Percentiles rank a stretch among this genome's conserved stretches.
These are phyloP conservation scores for Mormyrus iriodes DNA, from an alignment of 2,113 vertebrate genomes.

Conservation along the genomic window DNA sequence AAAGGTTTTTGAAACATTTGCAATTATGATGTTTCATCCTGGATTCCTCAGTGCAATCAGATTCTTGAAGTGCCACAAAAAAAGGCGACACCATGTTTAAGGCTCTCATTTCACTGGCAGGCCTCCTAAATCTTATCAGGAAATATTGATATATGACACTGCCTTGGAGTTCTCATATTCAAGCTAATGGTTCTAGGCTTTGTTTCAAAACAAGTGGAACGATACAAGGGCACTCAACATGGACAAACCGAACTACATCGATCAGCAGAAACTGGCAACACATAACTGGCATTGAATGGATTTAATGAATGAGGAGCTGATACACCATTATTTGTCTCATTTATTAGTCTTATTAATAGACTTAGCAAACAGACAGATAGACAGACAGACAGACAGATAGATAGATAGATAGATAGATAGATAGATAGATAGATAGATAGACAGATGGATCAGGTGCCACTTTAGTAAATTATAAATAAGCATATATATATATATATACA, in stretches of 20 bases:
- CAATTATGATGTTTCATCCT: constrained; percentile 50
- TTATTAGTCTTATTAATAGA: background rate
- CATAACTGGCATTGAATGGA: constrained; percentile 10
- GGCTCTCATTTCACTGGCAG: constrained; percentile 52
- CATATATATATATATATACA: no score
- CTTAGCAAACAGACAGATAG: background rate
- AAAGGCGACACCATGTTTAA: constrained; percentile 59
- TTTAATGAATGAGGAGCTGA: background rate
- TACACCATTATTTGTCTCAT: background rate
- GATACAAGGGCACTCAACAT: background rate
- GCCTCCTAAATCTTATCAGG: constrained; percentile 56
- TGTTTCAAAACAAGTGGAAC: constrained; percentile 27
- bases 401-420: no score
- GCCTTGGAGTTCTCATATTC: constrained; percentile 58
- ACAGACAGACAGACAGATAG: background rate
- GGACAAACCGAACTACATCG: background rate
- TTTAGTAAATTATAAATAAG: no score
- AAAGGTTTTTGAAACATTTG: constrained; percentile 49
- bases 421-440: background rate
- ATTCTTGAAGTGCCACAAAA: constrained; percentile 36
- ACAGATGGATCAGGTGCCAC: background rate
- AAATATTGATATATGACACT: constrained; percentile 58
- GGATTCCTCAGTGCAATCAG: constrained; percentile 46
- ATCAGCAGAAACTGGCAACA: constrained; percentile 1
- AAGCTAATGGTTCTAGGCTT: constrained; percentile 53